A percentile compares a stretch with the other conserved stretches of the same genome.
Conservation (phyloP, 2,113 vertebrate species). For the Pangasianodon hypophthalmus region DNA sequence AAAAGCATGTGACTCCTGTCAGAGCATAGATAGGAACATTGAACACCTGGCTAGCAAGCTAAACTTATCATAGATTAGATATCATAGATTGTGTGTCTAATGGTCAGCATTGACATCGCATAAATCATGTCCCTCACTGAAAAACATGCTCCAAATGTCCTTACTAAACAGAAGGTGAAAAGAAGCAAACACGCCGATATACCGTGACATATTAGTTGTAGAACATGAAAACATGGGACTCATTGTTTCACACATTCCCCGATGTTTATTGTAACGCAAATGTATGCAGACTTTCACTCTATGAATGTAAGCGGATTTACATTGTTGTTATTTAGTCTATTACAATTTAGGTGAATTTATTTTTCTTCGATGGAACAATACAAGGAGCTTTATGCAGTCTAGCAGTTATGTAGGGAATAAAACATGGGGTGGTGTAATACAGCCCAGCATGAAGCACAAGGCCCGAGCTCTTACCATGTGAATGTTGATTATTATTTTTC, state of each 20-base stretch:
- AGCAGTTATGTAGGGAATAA: background rate
- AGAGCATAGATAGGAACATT: background rate
- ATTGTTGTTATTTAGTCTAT: background rate
- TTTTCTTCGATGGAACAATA: background rate
- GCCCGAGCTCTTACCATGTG: background rate
- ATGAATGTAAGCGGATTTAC: background rate
- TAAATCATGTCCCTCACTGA: background rate
- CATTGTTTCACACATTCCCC: background rate
- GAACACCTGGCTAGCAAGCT: background rate
- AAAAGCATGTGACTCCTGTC: background rate
- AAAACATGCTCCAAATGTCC: background rate
- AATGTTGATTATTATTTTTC: background rate
- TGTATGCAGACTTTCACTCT: background rate
- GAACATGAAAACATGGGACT: too few relatives aligned
- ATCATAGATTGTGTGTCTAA: background rate
- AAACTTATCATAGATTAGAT: too few relatives aligned
- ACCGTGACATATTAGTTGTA: background rate
- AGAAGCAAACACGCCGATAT: background rate
- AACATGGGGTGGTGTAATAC: background rate
- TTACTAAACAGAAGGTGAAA: background rate
- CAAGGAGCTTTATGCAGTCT: background rate
- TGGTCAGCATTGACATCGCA: background rate
- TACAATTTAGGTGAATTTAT: background rate
- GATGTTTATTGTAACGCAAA: background rate
- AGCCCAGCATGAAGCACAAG: too few relatives aligned